A percentile compares a stretch with the other conserved stretches of the same genome.
phyloP scores from a whole-genome alignment of 30 jellyfish, hydroid and myxozoan species.

The Chironex yamaguchii region DNA sequence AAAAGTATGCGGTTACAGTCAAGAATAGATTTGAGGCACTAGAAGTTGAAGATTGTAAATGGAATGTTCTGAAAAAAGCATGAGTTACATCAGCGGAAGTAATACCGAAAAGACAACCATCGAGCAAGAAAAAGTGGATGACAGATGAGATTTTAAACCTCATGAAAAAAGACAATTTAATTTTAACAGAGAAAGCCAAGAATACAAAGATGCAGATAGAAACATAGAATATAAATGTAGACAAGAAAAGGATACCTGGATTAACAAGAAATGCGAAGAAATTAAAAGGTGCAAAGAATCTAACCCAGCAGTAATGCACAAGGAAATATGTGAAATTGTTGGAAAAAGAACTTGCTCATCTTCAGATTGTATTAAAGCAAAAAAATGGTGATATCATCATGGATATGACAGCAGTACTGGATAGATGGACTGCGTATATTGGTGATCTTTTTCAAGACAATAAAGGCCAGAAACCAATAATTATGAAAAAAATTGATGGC shows the following conservation, averaged over 20 bases:
- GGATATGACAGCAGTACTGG: not conserved
- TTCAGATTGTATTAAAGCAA: not conserved
- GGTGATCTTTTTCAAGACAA: not conserved
- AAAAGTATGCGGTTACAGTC: not conserved
- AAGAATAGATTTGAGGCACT: conserved; percentile 13
- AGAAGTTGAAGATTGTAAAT: not conserved
- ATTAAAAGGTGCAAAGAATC: not conserved
- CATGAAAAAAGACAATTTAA: conserved; percentile 12
- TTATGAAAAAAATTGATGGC: not conserved
- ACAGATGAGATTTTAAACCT: conserved; percentile 23
- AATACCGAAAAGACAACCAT: conserved; percentile 7
- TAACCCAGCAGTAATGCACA: too few species aligned
- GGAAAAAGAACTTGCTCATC: not conserved
- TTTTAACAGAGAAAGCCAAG: conserved; percentile 7
- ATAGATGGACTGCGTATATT: conserved; percentile 4
- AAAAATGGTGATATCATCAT: not conserved
- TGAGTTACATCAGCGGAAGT: not conserved
- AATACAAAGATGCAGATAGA: conserved; percentile 23
- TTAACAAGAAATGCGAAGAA: conserved; percentile 45
- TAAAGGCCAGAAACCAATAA: not conserved
- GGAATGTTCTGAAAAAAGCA: conserved; percentile 22
- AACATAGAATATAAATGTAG: conserved; percentile 2
- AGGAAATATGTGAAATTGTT: not conserved
- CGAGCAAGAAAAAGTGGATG: conserved; percentile 31
- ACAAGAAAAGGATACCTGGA: conserved; percentile 27